Percentiles rank a stretch among this genome's conserved stretches.
These are phyloP conservation scores for Chaetogeoica ovagalla DNA, from an alignment of 2,888 invertebrate species.

Conservation along the genomic window DNA sequence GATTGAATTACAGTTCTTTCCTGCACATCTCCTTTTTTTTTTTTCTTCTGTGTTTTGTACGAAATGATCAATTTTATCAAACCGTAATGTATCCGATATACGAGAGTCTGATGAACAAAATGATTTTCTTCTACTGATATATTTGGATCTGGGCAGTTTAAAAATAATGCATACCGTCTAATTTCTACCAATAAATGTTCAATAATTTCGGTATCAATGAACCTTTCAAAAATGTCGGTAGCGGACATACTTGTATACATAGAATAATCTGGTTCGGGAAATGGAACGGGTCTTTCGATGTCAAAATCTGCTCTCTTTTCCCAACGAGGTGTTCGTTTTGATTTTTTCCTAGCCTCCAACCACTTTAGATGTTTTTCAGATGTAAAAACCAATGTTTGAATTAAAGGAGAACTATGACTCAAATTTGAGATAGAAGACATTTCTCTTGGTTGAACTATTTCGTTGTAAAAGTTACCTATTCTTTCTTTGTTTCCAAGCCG, in stretches of 20 bases:
- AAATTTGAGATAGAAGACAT: not conserved
- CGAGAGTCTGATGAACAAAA: slow-evolving; percentile 14
- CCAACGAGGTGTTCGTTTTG: slow-evolving; percentile 14
- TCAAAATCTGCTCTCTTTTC: slow-evolving; percentile 8
- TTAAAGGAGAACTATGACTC: not conserved
- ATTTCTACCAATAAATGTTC: slow-evolving; percentile 15
- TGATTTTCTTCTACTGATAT: slow-evolving; percentile 23
- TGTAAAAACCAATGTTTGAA: slow-evolving; percentile 1
- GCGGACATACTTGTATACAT: slow-evolving; percentile 8
- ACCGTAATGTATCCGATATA: slow-evolving; percentile 36
- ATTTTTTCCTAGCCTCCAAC: slow-evolving; percentile 10
- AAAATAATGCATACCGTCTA: slow-evolving; percentile 18
- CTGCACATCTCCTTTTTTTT: slow-evolving; percentile 20
- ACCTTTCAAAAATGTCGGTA: slow-evolving; percentile 1
- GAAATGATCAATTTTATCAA: not conserved
- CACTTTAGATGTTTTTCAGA: not conserved
- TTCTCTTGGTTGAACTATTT: not conserved
- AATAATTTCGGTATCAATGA: slow-evolving; percentile 27
- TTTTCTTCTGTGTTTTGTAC: slow-evolving; percentile 25
- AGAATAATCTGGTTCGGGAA: slow-evolving; percentile 3
- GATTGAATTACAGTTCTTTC: slow-evolving; percentile 28
- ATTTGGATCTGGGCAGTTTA: slow-evolving; percentile 18
- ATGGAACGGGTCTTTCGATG: slow-evolving; percentile 8
- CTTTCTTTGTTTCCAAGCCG: slow-evolving; percentile 21
- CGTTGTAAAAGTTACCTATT: not conserved